Evolutionary conservation across 2,113 vertebrate species (phyloP).

Genomic region (Echinops telfairi): DNA sequence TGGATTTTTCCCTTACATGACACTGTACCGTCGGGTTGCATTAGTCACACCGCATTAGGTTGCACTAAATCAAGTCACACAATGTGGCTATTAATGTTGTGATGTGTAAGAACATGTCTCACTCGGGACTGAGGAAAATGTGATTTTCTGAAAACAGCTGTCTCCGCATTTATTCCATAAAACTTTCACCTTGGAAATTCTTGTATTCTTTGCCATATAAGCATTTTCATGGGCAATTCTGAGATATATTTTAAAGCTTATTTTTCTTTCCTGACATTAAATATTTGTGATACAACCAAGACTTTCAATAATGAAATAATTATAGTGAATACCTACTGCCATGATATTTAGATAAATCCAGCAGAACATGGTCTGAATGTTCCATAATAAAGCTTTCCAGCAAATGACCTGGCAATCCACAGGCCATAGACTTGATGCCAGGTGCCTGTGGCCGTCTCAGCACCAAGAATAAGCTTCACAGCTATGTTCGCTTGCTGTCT

Average conservation of each 20-base stretch:
- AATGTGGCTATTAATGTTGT: slow-evolving; percentile 78
- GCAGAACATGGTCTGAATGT: neutral
- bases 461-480: neutral
- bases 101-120: slow-evolving; percentile 82
- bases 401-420: slow-evolving; percentile 1
- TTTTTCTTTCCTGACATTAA: slow-evolving; percentile 51
- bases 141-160: slow-evolving; percentile 78
- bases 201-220: slow-evolving; percentile 66
- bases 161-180: slow-evolving; percentile 73
- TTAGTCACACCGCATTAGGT: slow-evolving; percentile 82
- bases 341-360: slow-evolving; percentile 48
- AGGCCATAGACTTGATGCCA: neutral
- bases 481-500: neutral
- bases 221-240: slow-evolving; percentile 66
- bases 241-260: slow-evolving; percentile 65
- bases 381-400: slow-evolving; percentile 15
- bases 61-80: slow-evolving; percentile 78
- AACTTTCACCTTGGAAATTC: slow-evolving; percentile 75
- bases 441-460: neutral
- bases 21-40: slow-evolving; percentile 70
- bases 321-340: neutral
- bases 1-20: slow-evolving; percentile 62
- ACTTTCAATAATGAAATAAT: slow-evolving; percentile 59
- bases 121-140: slow-evolving; percentile 73
- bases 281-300: slow-evolving; percentile 70